phyloP scores from a whole-genome alignment of 2,797 vertebrate species.

The Eospalax fontanierii region DNA sequence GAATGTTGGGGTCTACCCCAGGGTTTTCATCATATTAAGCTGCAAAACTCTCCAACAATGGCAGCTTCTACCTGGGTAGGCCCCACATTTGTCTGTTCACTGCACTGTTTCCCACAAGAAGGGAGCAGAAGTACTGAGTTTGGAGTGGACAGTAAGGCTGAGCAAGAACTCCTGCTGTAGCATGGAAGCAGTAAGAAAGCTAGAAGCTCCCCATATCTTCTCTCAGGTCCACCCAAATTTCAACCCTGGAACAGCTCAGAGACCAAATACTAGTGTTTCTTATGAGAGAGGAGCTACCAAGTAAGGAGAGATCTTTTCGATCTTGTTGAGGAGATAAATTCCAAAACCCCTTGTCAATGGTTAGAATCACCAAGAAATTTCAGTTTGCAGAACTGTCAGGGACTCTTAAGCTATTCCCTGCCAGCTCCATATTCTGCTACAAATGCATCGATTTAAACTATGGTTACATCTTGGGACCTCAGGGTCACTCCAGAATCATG shows the following conservation, averaged over 20 bases:
- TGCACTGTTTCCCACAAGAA: neutral
- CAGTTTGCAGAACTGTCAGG: conserved; percentile 29
- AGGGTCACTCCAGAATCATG: neutral
- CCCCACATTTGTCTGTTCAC: neutral
- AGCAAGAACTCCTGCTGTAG: neutral
- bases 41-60: neutral
- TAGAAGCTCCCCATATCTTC: neutral
- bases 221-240: neutral
- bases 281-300: conserved; percentile 17
- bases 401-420: neutral
- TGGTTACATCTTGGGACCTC: neutral
- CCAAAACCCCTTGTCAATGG: neutral
- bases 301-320: neutral
- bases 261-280: neutral
- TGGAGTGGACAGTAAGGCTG: neutral
- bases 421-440: neutral
- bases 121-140: conserved; percentile 11
- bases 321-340: conserved; percentile 1
- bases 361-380: neutral
- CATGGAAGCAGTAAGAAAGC: neutral
- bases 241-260: neutral
- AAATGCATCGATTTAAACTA: neutral
- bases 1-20: neutral
- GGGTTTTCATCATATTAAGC: neutral
- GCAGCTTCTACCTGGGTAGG: neutral